These are phyloP conservation scores for Isotomurus palustris DNA, from an alignment of 2,888 invertebrate species.

Conservation along the genomic window DNA sequence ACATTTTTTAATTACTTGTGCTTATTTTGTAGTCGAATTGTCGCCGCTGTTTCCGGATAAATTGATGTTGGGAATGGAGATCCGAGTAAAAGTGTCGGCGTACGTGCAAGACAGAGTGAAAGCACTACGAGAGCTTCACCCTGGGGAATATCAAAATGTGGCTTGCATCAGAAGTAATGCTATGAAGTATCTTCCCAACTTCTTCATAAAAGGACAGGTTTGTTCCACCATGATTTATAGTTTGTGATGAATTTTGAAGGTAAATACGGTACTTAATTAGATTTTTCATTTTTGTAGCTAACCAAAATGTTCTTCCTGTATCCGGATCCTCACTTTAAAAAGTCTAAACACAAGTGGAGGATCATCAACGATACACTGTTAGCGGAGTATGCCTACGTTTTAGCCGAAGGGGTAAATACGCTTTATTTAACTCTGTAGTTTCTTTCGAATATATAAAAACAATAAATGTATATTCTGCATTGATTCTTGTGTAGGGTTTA, in stretches of 20 bases:
- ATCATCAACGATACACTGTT: slow-evolving; percentile 89
- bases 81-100: slow-evolving; percentile 95
- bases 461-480: not conserved
- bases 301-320: slow-evolving; percentile 97
- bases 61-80: slow-evolving; percentile 91
- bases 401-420: slow-evolving; percentile 70
- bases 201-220: slow-evolving; percentile 89
- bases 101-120: slow-evolving; percentile 93
- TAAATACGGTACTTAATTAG: not conserved
- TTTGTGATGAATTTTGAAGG: no score
- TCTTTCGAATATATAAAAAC: no score
- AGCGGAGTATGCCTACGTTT: slow-evolving; percentile 94
- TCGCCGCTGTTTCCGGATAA: slow-evolving; percentile 85
- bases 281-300: slow-evolving; percentile 59
- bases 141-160: slow-evolving; percentile 80
- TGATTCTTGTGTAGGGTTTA: slow-evolving; percentile 60
- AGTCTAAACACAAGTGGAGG: slow-evolving; percentile 97
- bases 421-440: not conserved
- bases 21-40: slow-evolving; percentile 80
- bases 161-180: slow-evolving; percentile 94
- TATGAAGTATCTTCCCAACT: slow-evolving; percentile 99
- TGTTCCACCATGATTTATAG: slow-evolving; percentile 20
- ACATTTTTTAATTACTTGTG: no score
- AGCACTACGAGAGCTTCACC: slow-evolving; percentile 72
- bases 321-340: slow-evolving; percentile 99